Conservation (phyloP, 2,113 vertebrate species). For the Cyprinodon variegatus region DNA sequence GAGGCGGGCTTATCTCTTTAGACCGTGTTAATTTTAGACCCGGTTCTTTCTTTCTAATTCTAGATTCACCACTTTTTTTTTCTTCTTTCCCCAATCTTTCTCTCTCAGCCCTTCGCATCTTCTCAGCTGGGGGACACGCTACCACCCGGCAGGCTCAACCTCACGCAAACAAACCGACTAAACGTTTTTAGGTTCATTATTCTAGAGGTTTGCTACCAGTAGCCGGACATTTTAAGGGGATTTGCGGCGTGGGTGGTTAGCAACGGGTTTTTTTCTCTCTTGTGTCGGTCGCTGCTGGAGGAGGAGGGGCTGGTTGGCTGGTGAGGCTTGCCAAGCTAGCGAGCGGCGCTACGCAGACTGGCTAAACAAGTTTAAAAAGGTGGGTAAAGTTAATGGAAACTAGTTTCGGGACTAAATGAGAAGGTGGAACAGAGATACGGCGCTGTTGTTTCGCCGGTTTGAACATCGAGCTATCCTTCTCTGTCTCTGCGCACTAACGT, state of each 20-base stretch:
- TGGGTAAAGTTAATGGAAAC: constrained; percentile 60
- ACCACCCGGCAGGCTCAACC: neutral
- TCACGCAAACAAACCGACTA: neutral
- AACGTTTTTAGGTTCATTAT: constrained; percentile 8
- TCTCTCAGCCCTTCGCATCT: constrained; percentile 22
- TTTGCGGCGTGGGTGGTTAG: constrained; percentile 68
- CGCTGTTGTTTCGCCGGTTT: neutral
- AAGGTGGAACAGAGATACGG: neutral
- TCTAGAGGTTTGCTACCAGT: constrained; percentile 3
- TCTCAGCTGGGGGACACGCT: constrained; percentile 9
- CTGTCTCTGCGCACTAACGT: constrained; percentile 37
- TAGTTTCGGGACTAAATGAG: neutral
- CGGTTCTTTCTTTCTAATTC: constrained; percentile 67
- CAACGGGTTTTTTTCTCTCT: constrained; percentile 54
- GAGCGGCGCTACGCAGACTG: constrained; percentile 58
- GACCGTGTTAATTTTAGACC: constrained; percentile 54
- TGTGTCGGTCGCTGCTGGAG: constrained; percentile 50
- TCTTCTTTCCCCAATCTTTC: neutral
- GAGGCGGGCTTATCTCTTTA: constrained; percentile 37
- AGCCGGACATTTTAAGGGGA: constrained; percentile 55
- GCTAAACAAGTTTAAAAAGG: constrained; percentile 58
- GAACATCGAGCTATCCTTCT: constrained; percentile 9
- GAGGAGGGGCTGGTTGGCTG: constrained; percentile 67
- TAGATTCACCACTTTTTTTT: constrained; percentile 66
- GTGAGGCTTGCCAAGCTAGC: constrained; percentile 61